phyloP scores from a whole-genome alignment of 2,888 invertebrate genomes.

The Gymnosoma rotundatum region DNA sequence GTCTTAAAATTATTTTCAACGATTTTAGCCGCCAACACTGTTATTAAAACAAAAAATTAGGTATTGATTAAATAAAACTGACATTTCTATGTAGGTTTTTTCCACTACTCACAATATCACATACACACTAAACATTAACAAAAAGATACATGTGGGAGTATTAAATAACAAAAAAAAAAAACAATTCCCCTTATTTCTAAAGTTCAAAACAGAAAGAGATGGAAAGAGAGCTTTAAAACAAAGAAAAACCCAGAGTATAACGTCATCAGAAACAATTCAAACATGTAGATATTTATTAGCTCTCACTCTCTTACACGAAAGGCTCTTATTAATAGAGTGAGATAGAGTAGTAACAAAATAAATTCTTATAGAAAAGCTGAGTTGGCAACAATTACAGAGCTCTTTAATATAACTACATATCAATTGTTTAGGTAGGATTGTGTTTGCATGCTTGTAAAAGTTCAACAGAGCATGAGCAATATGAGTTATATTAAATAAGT shows the following conservation, averaged over 20 bases:
- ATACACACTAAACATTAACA: background rate
- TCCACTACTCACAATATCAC: background rate
- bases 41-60: too few species aligned
- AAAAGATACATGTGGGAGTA: conserved; percentile 51
- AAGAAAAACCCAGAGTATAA: conserved; percentile 43
- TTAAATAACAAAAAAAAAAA: conserved; percentile 38
- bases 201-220: conserved; percentile 51
- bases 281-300: background rate
- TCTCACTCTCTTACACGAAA: conserved; percentile 55
- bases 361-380: conserved; percentile 40
- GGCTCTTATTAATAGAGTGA: conserved; percentile 46
- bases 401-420: conserved; percentile 9
- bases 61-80: too few species aligned
- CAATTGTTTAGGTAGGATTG: background rate
- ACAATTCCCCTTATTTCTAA: conserved; percentile 27
- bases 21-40: too few species aligned
- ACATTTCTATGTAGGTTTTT: background rate
- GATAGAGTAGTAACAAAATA: conserved; percentile 70
- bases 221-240: conserved; percentile 38
- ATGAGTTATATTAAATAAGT: conserved; percentile 19
- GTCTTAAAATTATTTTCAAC: too few species aligned
- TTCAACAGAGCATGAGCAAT: conserved; percentile 72
- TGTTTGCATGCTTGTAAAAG: conserved; percentile 24
- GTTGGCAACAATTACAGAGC: conserved; percentile 68
- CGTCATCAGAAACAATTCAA: conserved; percentile 28